Evolutionary conservation across 2,797 vertebrate species (phyloP), one percentile per base, ranked within the genome.

Genomic region (Semotilus atromaculatus): DNA sequence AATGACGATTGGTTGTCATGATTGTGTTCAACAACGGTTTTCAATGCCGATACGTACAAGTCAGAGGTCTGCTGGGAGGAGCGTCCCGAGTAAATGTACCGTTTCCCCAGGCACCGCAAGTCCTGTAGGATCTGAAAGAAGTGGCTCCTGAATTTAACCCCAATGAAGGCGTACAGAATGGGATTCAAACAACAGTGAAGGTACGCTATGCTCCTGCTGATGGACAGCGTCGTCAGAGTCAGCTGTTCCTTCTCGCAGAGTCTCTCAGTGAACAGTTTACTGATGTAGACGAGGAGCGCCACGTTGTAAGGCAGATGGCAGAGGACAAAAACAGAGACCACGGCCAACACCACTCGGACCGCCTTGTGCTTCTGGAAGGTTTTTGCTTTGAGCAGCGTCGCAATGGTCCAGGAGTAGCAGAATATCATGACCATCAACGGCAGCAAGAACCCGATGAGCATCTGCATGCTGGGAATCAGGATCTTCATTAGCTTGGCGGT

Each of bases 111-210:
- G 71, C 96, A 97, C 95, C 96, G 96, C 0, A 97, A 8, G 36
- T 96, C 96, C 80, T 89, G 88, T 74, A 96, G 81, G 58, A 98
- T 94, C 89, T 96, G 96, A 71, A 82, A 77, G 86, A 99, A 98
- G 90, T 97, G 96, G 91, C 86, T 96, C 82, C 97, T 93, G 89
- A 99, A 99, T 89, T 96, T 97, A 66, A 97, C 96, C 5, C 97
- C 98, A 0, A 98, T 89, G 84, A 99, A 99, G 0, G 97, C 98
- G 0, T 99, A 99, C 29, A 99, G 95, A 79, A 98, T 88, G 0
- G 98, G 97, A 81, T 99, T 99, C 79, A 98, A 91, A 7, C 98
- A 98, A 88, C 97, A 98, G 89, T 97, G 98, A 60, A 98, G 94
- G 92, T 97, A 99, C 1, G 98, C 97, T 40, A 98, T 7, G 13